Conservation (phyloP, 2,888 invertebrate species). For the Cheilosia variabilis region DNA sequence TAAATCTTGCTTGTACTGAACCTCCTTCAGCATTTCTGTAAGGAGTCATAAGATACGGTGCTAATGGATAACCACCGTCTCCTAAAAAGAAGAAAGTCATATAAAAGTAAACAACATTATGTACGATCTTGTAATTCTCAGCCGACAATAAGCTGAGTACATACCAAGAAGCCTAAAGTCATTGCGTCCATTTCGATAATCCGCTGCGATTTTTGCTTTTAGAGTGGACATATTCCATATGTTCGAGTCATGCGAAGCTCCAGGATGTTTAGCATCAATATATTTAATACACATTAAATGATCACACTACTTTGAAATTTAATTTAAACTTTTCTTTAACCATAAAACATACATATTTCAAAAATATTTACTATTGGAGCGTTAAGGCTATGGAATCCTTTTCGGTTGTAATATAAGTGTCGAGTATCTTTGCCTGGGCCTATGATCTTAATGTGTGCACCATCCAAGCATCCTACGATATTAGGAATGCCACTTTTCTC, state of each 20-base stretch:
- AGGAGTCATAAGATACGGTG: conserved; percentile 20
- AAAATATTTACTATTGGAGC: not conserved
- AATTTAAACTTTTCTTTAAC: not conserved
- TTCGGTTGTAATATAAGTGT: not conserved
- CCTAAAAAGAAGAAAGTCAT: conserved; percentile 17
- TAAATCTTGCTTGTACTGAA: conserved; percentile 10
- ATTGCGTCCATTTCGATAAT: too few relatives aligned
- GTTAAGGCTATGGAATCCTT: not conserved
- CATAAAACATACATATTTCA: not conserved
- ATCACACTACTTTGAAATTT: not conserved
- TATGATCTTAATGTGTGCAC: not conserved
- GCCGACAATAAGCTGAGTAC: too few relatives aligned
- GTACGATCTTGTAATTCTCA: not conserved
- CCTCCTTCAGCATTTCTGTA: conserved; percentile 3
- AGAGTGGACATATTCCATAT: not conserved
- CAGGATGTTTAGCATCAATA: too few relatives aligned
- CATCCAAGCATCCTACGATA: not conserved
- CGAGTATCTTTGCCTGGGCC: too few relatives aligned
- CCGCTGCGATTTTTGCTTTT: not conserved
- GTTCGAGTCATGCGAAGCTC: too few relatives aligned
- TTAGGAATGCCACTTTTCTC: not conserved
- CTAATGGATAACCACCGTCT: conserved; percentile 26
- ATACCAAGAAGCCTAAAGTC: too few relatives aligned
- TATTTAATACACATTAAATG: not conserved
- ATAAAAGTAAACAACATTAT: not conserved